A percentile compares a stretch with the other conserved stretches of the same genome.
phyloP scores from a whole-genome alignment of 2,888 invertebrate genomes.

The Nomada hirtipes region DNA sequence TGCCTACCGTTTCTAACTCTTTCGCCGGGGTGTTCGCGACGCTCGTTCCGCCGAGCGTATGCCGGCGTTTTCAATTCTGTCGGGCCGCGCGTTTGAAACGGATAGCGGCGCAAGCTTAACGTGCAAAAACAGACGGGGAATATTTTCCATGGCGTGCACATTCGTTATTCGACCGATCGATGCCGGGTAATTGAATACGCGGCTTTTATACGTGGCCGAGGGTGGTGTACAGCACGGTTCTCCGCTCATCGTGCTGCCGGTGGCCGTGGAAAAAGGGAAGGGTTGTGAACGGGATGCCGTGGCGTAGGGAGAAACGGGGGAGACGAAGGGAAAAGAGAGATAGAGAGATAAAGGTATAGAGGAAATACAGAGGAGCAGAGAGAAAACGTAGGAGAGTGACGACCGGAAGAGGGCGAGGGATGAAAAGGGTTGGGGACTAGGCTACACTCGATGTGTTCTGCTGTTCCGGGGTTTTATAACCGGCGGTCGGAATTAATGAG shows the following conservation, averaged over 20 bases:
- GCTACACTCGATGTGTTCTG: slow-evolving; percentile 70
- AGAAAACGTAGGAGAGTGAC: slow-evolving; percentile 1
- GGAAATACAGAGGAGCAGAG: no score
- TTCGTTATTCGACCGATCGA: slow-evolving; percentile 79
- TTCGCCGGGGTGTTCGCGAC: neutral
- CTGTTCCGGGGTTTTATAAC: slow-evolving; percentile 75
- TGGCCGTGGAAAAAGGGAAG: slow-evolving; percentile 20
- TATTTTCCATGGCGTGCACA: slow-evolving; percentile 78
- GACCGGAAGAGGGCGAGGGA: slow-evolving; percentile 27
- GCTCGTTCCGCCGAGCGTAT: neutral
- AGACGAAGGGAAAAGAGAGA: neutral
- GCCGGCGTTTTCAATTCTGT: slow-evolving; percentile 12
- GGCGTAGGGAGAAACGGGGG: slow-evolving; percentile 4
- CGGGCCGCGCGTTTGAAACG: slow-evolving; percentile 28
- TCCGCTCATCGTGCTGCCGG: slow-evolving; percentile 22
- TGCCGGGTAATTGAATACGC: slow-evolving; percentile 79
- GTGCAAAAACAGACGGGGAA: slow-evolving; percentile 67
- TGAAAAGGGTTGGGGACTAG: slow-evolving; percentile 53
- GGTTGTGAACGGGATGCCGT: slow-evolving; percentile 15
- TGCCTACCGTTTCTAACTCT: neutral
- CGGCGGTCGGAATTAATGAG: slow-evolving; percentile 78
- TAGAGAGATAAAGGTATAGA: neutral
- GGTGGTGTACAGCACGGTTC: slow-evolving; percentile 56
- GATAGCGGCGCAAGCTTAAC: slow-evolving; percentile 29
- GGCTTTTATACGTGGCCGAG: slow-evolving; percentile 73